Conservation (phyloP, 1,140 invertebrate species). For the Drosophila pandora region DNA sequence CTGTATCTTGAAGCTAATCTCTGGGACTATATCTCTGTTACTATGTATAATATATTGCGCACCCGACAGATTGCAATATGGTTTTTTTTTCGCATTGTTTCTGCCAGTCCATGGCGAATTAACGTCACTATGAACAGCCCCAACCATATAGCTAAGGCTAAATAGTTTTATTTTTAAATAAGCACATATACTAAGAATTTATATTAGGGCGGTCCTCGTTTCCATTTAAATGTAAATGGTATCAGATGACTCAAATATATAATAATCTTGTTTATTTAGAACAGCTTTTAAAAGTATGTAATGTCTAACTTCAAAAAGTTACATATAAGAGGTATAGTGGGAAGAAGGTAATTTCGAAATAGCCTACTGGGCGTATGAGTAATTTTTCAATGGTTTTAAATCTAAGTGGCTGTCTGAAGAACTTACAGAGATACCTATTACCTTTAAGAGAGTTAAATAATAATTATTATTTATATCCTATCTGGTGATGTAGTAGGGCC, state of each 20-base stretch:
- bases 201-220: background rate
- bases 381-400: background rate
- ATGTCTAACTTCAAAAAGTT: background rate
- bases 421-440: too few species aligned
- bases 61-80: conserved; percentile 38
- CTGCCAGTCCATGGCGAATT: conserved; percentile 33
- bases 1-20: conserved; percentile 14
- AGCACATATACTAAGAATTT: conserved; percentile 23
- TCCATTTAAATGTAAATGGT: background rate
- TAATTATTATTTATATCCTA: too few species aligned
- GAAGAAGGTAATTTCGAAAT: background rate
- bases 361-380: background rate
- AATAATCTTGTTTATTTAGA: too few species aligned
- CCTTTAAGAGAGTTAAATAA: too few species aligned
- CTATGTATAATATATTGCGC: conserved; percentile 5
- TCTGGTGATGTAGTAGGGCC: background rate
- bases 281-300: too few species aligned
- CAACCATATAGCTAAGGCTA: conserved; percentile 68
- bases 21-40: background rate
- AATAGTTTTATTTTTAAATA: conserved; percentile 75
- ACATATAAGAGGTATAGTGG: background rate
- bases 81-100: conserved; percentile 20
- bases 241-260: too few species aligned
- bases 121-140: conserved; percentile 55
- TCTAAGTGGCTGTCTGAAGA: background rate